Conservation (phyloP, 2,113 vertebrate genomes). For the Laticauda laticaudata region DNA sequence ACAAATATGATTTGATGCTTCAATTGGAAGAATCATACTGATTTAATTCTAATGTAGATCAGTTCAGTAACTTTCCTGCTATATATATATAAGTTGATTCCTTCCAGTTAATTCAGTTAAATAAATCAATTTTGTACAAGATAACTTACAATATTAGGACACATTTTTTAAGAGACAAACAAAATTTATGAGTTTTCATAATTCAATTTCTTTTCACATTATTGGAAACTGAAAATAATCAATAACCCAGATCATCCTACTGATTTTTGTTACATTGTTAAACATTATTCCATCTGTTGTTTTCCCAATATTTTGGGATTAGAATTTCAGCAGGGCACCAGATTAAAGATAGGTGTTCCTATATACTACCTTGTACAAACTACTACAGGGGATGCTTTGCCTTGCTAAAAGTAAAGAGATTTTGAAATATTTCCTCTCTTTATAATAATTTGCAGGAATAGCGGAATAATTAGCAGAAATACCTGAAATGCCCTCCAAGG, state of each 20-base stretch:
- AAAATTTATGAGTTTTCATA: background rate
- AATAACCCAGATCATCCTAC: background rate
- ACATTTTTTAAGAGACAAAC: background rate
- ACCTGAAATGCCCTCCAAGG: background rate
- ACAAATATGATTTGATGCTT: background rate
- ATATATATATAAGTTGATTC: background rate
- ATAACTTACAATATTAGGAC: too few relatives aligned
- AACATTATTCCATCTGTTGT: background rate
- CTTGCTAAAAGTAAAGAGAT: background rate
- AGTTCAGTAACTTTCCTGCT: background rate
- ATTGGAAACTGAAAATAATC: background rate
- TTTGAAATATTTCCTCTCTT: background rate
- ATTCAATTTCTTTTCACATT: background rate
- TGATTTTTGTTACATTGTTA: background rate
- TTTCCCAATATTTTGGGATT: background rate
- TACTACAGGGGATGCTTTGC: background rate
- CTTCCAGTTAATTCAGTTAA: background rate
- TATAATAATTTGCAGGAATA: background rate
- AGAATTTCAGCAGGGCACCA: background rate
- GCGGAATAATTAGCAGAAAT: background rate
- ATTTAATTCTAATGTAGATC: background rate
- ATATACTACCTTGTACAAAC: background rate
- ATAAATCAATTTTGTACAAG: background rate
- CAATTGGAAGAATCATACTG: background rate
- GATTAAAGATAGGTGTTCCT: background rate